Percentiles rank a stretch among this genome's conserved stretches.
These are phyloP conservation scores for Macrobrachium rosenbergii DNA, from an alignment of 1,140 invertebrate genomes.

Conservation along the genomic window DNA sequence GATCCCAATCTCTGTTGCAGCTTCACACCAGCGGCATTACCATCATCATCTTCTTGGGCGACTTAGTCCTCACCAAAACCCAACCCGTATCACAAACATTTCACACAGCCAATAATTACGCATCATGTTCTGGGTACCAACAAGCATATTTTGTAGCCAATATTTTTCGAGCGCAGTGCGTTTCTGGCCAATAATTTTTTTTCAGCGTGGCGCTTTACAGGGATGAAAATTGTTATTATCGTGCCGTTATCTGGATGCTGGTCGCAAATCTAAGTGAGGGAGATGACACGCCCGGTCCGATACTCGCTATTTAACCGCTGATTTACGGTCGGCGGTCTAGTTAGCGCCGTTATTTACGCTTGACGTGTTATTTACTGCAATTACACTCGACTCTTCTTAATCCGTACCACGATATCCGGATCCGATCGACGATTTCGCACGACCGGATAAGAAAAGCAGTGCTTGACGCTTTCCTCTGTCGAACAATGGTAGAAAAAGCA, in stretches of 20 bases:
- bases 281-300: constrained; percentile 49
- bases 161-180: neutral
- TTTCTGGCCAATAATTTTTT: constrained; percentile 54
- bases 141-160: constrained; percentile 53
- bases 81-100: constrained; percentile 37
- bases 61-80: constrained; percentile 9
- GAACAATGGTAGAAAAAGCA: too few species aligned
- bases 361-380: constrained; percentile 62
- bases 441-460: constrained; percentile 1
- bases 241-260: constrained; percentile 26
- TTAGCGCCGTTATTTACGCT: constrained; percentile 62
- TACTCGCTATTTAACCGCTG: constrained; percentile 55
- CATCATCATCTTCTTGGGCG: neutral
- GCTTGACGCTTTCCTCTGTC: too few species aligned
- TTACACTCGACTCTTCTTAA: constrained; percentile 53
- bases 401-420: constrained; percentile 43
- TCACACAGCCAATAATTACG: constrained; percentile 45
- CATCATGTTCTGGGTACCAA: constrained; percentile 26
- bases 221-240: constrained; percentile 61
- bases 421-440: too few species aligned
- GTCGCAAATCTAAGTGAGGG: constrained; percentile 55
- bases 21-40: too few species aligned
- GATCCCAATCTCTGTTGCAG: too few species aligned
- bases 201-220: constrained; percentile 54
- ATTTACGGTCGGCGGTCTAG: constrained; percentile 56